These are phyloP conservation scores for Cheilosia variabilis DNA, from an alignment of 2,888 invertebrate genomes.

Conservation along the genomic window DNA sequence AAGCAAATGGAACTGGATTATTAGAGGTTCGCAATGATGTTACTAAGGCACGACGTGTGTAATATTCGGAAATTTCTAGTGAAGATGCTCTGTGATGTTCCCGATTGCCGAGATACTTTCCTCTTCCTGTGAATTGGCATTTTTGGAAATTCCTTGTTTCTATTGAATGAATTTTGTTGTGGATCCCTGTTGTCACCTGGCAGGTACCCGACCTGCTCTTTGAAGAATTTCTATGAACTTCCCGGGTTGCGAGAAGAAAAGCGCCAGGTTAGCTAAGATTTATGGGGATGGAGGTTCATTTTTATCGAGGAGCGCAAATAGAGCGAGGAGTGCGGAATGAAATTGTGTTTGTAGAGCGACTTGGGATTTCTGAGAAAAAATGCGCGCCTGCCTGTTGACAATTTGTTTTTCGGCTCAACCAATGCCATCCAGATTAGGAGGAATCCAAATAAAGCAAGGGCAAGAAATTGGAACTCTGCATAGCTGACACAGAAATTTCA, in stretches of 20 bases:
- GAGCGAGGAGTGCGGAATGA: background rate
- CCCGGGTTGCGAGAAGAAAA: slow-evolving; percentile 1
- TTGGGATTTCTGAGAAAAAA: background rate
- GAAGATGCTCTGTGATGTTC: slow-evolving; percentile 49
- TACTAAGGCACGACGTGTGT: slow-evolving; percentile 9
- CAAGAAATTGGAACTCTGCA: too few relatives aligned
- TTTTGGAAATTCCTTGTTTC: slow-evolving; percentile 32
- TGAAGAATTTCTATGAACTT: slow-evolving; percentile 18
- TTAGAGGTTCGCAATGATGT: slow-evolving; percentile 53
- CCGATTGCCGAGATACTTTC: slow-evolving; percentile 20
- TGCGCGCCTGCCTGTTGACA: too few relatives aligned
- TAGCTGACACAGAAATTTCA: too few relatives aligned
- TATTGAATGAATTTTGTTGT: slow-evolving; percentile 30
- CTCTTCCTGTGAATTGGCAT: slow-evolving; percentile 58
- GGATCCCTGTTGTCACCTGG: slow-evolving; percentile 23
- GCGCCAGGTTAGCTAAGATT: slow-evolving; percentile 26
- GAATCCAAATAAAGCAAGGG: too few relatives aligned
- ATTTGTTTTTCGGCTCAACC: too few relatives aligned
- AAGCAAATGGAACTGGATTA: slow-evolving; percentile 57
- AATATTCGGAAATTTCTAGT: slow-evolving; percentile 35
- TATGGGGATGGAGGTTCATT: background rate
- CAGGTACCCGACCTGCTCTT: too few relatives aligned
- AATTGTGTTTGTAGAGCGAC: slow-evolving; percentile 1
- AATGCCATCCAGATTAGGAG: too few relatives aligned
- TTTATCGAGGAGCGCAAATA: slow-evolving; percentile 17